Evolutionary conservation across 2,113 vertebrate species (phyloP).

Genomic region (Gallinago paraguaiae): DNA sequence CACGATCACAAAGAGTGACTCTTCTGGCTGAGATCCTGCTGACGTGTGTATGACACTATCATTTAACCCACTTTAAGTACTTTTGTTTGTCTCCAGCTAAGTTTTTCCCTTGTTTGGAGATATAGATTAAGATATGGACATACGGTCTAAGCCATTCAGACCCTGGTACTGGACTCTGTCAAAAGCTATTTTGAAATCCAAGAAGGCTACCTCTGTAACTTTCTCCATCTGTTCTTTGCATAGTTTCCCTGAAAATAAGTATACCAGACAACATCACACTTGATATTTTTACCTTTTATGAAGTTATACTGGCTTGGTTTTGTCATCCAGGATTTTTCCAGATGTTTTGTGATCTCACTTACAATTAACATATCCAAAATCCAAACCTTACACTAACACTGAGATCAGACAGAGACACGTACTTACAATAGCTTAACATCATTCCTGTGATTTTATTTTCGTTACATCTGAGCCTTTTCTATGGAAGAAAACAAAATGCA

Average conservation of each 20-base stretch:
- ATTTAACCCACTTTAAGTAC: background rate
- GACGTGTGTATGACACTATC: background rate
- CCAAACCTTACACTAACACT: background rate
- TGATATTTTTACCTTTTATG: background rate
- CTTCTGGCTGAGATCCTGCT: background rate
- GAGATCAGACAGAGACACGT: background rate
- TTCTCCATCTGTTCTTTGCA: background rate
- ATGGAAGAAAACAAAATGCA: background rate
- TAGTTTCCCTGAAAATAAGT: background rate
- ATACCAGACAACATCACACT: background rate
- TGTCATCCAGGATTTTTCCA: background rate
- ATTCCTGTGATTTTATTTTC: background rate
- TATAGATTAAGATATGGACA: background rate
- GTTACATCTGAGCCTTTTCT: background rate
- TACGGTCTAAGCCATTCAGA: background rate
- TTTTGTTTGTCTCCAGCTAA: background rate
- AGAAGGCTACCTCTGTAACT: background rate
- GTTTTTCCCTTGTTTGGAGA: background rate
- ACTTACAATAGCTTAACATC: background rate
- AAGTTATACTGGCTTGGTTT: background rate
- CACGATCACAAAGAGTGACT: rapidly evolving
- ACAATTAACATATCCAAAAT: background rate
- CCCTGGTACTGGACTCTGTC: background rate
- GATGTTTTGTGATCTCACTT: background rate
- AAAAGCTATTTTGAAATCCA: background rate